Percentiles rank a stretch among this genome's conserved stretches.
Conservation (phyloP, 2,888 invertebrate genomes). For the Ethmia dodecea region DNA sequence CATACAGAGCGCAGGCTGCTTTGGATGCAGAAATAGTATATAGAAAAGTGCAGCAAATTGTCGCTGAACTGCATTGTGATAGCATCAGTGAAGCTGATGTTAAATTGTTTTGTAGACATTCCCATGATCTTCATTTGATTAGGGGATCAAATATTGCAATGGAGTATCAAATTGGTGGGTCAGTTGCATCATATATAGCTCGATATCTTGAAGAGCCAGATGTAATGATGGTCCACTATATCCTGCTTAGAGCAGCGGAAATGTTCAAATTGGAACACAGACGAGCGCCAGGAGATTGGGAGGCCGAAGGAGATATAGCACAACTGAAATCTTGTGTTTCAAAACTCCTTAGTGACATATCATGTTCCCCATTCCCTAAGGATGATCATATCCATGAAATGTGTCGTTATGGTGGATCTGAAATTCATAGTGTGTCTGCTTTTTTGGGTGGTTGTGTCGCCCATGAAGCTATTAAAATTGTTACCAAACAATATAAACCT, state of each 20-base stretch:
- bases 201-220: conserved; percentile 89
- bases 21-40: conserved; percentile 89
- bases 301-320: conserved; percentile 93
- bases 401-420: conserved; percentile 95
- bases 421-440: conserved; percentile 96
- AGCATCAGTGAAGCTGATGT: conserved; percentile 89
- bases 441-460: conserved; percentile 95
- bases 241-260: conserved; percentile 93
- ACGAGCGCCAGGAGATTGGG: conserved; percentile 92
- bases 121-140: conserved; percentile 87
- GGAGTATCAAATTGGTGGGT: conserved; percentile 85
- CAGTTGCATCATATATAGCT: conserved; percentile 77
- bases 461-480: conserved; percentile 96
- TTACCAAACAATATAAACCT: conserved; percentile 97
- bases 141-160: conserved; percentile 88
- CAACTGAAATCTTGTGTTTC: conserved; percentile 86
- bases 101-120: conserved; percentile 92
- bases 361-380: conserved; percentile 85
- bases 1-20: conserved; percentile 90
- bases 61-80: conserved; percentile 87
- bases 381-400: conserved; percentile 97
- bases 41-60: conserved; percentile 87
- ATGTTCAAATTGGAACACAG: conserved; percentile 93
- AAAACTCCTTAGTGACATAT: conserved; percentile 91
- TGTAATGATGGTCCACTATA: conserved; percentile 92